Evolutionary conservation across 2,797 vertebrate species (phyloP), one percentile per base, ranked within the genome.

Genomic region (Lepilemur ruficaudatus): DNA sequence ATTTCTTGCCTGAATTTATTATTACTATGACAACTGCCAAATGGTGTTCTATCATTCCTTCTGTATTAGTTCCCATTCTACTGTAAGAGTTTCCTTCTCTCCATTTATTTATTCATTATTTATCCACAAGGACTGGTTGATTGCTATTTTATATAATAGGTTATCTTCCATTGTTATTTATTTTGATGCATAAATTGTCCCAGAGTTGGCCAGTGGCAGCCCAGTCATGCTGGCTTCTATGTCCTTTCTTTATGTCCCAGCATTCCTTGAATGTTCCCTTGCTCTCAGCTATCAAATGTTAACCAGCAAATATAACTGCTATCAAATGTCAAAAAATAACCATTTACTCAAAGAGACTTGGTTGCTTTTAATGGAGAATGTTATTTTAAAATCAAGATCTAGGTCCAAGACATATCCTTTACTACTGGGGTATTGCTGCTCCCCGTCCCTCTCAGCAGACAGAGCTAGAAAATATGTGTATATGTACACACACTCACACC

Each of bases 261-360:
- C 1, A 72, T 85, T 76, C 57, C 28, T 91, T 81, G 30, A 78
- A 32, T 20, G 65, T 48, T 81, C 41, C 52, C 87, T 89, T 93
- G 43, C 14, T 94, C 94, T 96, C 73, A 81, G 28, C 65, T 85
- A 80, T 76, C 25, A 93, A 95, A 48, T 46, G 8, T 55, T 14
- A 69, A 55, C n/a, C 50, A 65, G 61, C 38, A 38, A 38, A 38
- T 38, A 38, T 38, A 2, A 38, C 38, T 38, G 28, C 65, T 85
- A 80, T 76, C 25, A 93, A 95, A 48, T 46, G 8, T 55, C 38
- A 38, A 38, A 38, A 38, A 38, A 38, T 14, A 69, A 55, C n/a
- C 57, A 65, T 67, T 93, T 84, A 61, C 32, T 57, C 55, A 79
- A 18, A 89, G 32, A 91, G 23, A 41, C 2, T 46, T 83, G 14